Evolutionary conservation across 1,140 invertebrate species (phyloP).

Genomic region (Hydropsyche tenuis): DNA sequence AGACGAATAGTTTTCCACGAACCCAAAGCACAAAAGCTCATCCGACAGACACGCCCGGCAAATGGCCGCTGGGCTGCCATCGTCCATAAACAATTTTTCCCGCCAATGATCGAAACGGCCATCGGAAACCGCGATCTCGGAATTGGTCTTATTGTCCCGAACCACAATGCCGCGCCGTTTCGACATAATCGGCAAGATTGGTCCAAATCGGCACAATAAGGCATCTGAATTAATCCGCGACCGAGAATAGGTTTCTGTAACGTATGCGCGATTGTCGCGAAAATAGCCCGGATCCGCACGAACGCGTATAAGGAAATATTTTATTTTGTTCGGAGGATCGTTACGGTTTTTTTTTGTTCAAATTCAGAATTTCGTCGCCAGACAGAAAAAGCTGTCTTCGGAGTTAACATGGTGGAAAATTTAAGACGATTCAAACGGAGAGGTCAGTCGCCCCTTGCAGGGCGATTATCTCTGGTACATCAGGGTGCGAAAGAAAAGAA

Average conservation of each 20-base stretch:
- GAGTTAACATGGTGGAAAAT: slow-evolving; percentile 10
- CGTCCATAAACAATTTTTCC: too few species aligned
- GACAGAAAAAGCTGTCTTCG: neutral
- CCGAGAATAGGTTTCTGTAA: neutral
- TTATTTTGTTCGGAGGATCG: neutral
- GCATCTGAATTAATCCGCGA: neutral
- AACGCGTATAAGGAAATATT: neutral
- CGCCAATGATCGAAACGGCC: too few species aligned
- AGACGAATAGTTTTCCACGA: too few species aligned
- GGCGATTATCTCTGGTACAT: neutral
- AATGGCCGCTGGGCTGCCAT: too few species aligned
- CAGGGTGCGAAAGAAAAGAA: neutral
- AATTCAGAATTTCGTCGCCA: neutral
- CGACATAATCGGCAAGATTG: neutral
- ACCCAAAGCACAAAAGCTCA: too few species aligned
- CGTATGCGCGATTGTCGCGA: too few species aligned
- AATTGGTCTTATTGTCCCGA: neutral
- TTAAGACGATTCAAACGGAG: slow-evolving; percentile 3
- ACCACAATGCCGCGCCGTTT: neutral
- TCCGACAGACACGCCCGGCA: too few species aligned
- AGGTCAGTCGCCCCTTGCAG: neutral
- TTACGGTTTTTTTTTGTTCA: neutral
- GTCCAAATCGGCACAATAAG: neutral
- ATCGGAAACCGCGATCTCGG: neutral
- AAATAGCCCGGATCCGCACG: too few species aligned